Base-by-base conservation (phyloP, 2,888 invertebrate species). In the Calameuta idolon region DNA sequence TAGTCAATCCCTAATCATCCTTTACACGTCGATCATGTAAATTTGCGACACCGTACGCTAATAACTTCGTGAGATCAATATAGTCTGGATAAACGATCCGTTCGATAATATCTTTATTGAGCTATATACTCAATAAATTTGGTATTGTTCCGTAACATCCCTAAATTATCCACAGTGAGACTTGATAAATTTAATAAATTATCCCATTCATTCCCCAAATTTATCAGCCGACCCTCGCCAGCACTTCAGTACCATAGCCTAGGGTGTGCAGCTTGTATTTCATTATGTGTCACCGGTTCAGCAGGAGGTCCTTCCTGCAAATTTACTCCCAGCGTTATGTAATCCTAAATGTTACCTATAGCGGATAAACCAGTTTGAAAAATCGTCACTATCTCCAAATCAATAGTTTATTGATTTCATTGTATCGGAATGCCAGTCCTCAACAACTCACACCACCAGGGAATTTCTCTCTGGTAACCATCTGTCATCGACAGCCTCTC, bases 401-500 rank as follows among this genome's bases (percentile, higher is more conserved):
- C 71, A 34, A 71, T 34, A 34, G 30, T 79, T 84, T 88, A 90
- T 90, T 85, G 89, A 89, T 89, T 90, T 87, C 84, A 90, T 89
- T 79, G 87, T 83, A 83, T 80, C 82, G 33, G 71, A 34, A 31
- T 12, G 9, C 33, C 34, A 33, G 12, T 31, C 71, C 31, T 12
- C 71, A 3, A 12, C 12, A 5, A 33, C 34, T 31, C 33, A 71
- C 23, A 34, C 85, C 87, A 87, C 85, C 87, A 87, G 89, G 87
- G 87, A 90, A 90, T 89, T 89, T 88, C 88, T 87, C 85, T 85
- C 83, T 85, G 85, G 86, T 85, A 86, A 89, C 84, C 89, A 89
- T 88, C 88, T 90, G 89, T 84, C 87, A 85, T 79, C 86, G 89
- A 90, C 88, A 90, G 88, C 84, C 88, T 85, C 87, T 89, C 87